Evolutionary conservation across 1,140 invertebrate species (phyloP), one percentile per base, ranked within the genome.

Genomic region (Temnothorax nylanderi): DNA sequence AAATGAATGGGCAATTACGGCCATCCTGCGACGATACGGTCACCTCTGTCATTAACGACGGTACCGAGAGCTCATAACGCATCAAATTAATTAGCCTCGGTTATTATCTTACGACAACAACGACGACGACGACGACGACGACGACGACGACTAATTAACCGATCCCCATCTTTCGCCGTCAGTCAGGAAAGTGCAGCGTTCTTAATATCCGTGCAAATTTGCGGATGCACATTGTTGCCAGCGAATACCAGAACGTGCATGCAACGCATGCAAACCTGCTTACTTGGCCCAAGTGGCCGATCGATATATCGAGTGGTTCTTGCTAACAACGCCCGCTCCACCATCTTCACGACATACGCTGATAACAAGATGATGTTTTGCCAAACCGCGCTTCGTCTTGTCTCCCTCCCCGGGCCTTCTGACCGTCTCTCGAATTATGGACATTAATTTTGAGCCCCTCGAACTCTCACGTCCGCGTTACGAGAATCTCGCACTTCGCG

Each of bases 221-320:
- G 80, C 80, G 80, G 80, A 84, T 84, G 80, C 80, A 84, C 80
- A 84, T 84, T 84, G 80, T 84, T 60, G 80, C 80, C 80, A 32
- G 54, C 69, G 69, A 84, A 84, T 84, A 32, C 67, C 80, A 34
- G 54, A 84, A 60, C 67, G 80, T 75, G 69, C 80, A 84, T 84
- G 80, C 80, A 62, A 88, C 67, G 71, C 80, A 84, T 84, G 80
- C 80, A 71, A 84, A 87, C 58, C 60, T 71, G 87, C 37, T 71
- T 71, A 72, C 69, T 87, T 72, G 87, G 90, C 74, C 88, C 84
- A 60, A 74, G 60, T 60, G 81, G 41, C 60, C 78, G 92, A 94
- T 95, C 93, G 92, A 95, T 95, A 93, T 93, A 94, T 94, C 92
- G 93, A 94, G 85, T 93, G 87, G 76, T 89, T 86, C 91, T 93